Evolutionary conservation across 2,888 invertebrate species (phyloP).

Genomic region (Ethmia dodecea): DNA sequence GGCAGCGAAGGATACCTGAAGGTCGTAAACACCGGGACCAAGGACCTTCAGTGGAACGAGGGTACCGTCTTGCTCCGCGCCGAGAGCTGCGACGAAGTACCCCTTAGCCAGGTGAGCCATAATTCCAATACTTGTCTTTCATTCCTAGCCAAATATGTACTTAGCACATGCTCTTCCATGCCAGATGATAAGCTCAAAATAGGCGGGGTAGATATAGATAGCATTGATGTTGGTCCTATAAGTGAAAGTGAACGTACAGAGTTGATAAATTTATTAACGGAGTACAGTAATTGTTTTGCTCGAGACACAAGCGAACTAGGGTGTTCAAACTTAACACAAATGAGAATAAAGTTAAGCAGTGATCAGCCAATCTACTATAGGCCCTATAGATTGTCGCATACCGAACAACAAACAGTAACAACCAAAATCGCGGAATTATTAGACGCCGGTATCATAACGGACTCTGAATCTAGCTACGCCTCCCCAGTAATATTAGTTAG

Average conservation of each 20-base stretch:
- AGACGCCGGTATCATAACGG: neutral
- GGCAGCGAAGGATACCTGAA: constrained; percentile 22
- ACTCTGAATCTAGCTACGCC: neutral
- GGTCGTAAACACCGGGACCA: constrained; percentile 19
- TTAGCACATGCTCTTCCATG: constrained; percentile 10
- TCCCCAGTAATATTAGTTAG: neutral
- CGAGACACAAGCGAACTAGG: neutral
- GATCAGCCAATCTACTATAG: neutral
- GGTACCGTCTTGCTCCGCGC: too few species aligned
- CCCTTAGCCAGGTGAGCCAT: neutral
- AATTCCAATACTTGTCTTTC: constrained; percentile 12
- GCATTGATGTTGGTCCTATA: too few species aligned
- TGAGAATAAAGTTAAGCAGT: neutral
- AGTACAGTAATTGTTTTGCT: neutral
- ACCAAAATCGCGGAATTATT: neutral
- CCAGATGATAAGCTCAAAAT: constrained; percentile 13
- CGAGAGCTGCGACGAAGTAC: too few species aligned
- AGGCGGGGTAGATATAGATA: too few species aligned
- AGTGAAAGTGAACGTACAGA: neutral
- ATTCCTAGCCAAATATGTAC: constrained; percentile 14
- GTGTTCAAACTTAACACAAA: neutral
- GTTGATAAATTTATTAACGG: neutral
- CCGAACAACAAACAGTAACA: neutral
- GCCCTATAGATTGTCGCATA: neutral
- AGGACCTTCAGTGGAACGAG: too few species aligned